These are phyloP conservation scores for Melanotaenia nigrans DNA, from an alignment of 2,797 vertebrate genomes.

Conservation along the genomic window DNA sequence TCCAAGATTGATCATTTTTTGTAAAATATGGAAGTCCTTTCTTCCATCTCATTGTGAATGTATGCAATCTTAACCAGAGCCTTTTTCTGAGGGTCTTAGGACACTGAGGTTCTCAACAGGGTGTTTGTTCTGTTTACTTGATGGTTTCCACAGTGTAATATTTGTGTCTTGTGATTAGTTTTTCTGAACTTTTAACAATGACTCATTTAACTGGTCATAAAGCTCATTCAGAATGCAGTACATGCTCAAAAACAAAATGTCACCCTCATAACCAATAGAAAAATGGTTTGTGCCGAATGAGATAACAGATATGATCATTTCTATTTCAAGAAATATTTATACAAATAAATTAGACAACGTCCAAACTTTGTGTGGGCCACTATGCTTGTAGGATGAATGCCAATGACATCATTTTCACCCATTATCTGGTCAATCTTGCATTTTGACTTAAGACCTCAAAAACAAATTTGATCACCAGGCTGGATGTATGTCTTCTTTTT, in stretches of 20 bases:
- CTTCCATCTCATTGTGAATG: no score
- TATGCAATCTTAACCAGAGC: no score
- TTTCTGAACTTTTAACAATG: not conserved
- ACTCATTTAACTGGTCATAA: not conserved
- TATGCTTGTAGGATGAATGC: not conserved
- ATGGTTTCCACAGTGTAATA: no score
- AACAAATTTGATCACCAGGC: not conserved
- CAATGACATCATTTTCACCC: not conserved
- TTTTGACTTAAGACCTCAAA: conserved; percentile 4
- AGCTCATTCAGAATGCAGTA: not conserved
- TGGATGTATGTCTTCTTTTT: not conserved
- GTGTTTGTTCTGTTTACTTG: no score
- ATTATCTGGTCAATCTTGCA: not conserved
- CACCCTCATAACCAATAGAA: not conserved
- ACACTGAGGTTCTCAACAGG: no score
- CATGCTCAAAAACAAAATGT: not conserved
- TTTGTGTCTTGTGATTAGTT: not conserved
- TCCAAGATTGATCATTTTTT: no score
- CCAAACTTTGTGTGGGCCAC: not conserved
- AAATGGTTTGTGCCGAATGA: no score
- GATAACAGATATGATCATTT: not conserved
- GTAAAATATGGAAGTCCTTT: no score
- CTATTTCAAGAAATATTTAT: not conserved
- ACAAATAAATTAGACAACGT: not conserved
- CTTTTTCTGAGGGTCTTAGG: no score